Evolutionary conservation across 2,113 vertebrate species (phyloP), one percentile per base, ranked within the genome.

Genomic region (Hemibagrus wyckioides): DNA sequence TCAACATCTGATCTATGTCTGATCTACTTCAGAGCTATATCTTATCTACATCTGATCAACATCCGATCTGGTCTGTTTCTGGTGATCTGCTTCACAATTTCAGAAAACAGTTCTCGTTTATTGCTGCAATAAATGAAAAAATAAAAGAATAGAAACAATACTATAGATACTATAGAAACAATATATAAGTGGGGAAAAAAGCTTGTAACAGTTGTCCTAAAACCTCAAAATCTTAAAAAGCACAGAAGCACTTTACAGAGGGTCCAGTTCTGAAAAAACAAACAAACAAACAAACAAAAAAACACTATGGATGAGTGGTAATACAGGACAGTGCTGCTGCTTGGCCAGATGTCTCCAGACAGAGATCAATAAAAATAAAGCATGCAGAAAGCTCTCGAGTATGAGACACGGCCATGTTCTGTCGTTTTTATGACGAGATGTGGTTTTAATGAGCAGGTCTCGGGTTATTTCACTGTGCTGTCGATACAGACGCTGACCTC

Each of bases 361-460:
- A n/a, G 71, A 80, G 48, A 89, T 89, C 88, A 73, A 90, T 89
- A 86, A 59, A 82, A 85, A 90, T 89, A 87, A 89, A 81, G 80
- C 71, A 86, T 63, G 84, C 33, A 87, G 84, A 86, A 86, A 65
- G 63, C 57, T 87, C 82, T 39, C 3, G 82, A 83, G 83, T 56
- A 86, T 84, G 85, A 88, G 88, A 80, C 39, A 3, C 56, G 39
- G 48, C 61, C 48, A 11, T 80, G 84, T 87, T 89, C 65, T 61
- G 41, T 52, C n/a, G 17, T 21, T 56, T 57, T 57, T 81, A 67
- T 28, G 80, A 61, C 56, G 4, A 33, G 85, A 83, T 71, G 75
- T 63, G 82, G 21, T 44, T 87, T 89, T 90, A 87, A 89, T 30
- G 54, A 89, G 79, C 85, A 76, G 80, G 73, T 73, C 86, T 75